A percentile compares a stretch with the other conserved stretches of the same genome.
Evolutionary conservation across 2,113 vertebrate species (phyloP).

Genomic region (Sphaerodactylus townsendi): DNA sequence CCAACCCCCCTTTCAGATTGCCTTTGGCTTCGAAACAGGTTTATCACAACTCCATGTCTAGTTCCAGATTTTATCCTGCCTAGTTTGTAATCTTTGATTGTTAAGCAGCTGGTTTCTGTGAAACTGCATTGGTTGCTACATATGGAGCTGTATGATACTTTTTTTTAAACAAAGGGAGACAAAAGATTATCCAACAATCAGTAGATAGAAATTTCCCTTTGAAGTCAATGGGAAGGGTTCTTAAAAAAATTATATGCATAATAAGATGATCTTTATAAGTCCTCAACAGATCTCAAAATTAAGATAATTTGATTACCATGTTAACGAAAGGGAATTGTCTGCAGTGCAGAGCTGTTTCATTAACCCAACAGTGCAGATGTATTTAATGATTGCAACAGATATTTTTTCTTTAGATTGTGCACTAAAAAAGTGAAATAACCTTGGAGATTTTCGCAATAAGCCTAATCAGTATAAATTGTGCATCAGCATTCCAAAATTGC

Average conservation of each 20-base stretch:
- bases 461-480: background rate
- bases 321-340: background rate
- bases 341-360: background rate
- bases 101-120: constrained; percentile 84
- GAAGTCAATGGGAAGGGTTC: background rate
- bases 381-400: background rate
- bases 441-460: background rate
- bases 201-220: rapidly evolving
- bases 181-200: background rate
- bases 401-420: background rate
- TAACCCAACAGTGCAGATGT: background rate
- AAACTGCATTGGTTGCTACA: constrained; percentile 89
- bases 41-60: background rate
- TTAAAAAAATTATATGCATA: background rate
- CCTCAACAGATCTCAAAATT: background rate
- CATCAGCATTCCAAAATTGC: background rate
- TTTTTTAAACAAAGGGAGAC: background rate
- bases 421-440: background rate
- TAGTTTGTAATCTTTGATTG: constrained; percentile 58
- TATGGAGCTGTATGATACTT: constrained; percentile 59
- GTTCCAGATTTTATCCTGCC: background rate
- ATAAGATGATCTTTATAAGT: background rate
- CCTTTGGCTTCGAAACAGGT: background rate
- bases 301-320: background rate
- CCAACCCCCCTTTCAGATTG: background rate